Evolutionary conservation across 1,140 invertebrate genomes (phyloP).

Genomic region (Drosophila repleta): DNA sequence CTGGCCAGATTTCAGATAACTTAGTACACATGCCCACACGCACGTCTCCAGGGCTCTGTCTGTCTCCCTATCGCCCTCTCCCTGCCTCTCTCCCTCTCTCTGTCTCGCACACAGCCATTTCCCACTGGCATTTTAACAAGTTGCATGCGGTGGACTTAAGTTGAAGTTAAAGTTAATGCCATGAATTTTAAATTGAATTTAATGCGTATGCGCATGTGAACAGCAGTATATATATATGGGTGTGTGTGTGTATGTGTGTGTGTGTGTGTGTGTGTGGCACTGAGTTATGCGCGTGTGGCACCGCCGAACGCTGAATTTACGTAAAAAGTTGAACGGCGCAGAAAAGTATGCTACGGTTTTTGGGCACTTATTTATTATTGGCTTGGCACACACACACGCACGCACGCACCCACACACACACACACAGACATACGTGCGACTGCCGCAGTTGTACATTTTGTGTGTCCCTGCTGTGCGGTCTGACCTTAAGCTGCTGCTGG

Average conservation of each 20-base stretch:
- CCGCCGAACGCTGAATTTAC: conserved; percentile 66
- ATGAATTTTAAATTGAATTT: conserved; percentile 82
- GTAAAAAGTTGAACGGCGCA: conserved; percentile 74
- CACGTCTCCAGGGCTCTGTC: background rate
- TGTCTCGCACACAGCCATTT: conserved; percentile 7
- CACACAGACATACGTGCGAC: conserved; percentile 6
- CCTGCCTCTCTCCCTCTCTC: too few relatives aligned
- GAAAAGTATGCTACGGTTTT: conserved; percentile 66
- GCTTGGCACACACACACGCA: conserved; percentile 34
- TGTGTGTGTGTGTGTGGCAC: background rate
- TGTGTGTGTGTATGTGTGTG: background rate
- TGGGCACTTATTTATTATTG: conserved; percentile 80
- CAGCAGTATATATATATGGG: conserved; percentile 3
- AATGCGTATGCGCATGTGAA: conserved; percentile 68
- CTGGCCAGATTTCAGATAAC: conserved; percentile 49
- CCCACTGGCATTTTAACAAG: conserved; percentile 69
- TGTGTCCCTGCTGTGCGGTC: conserved; percentile 40
- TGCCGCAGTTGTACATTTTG: conserved; percentile 17
- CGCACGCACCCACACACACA: conserved; percentile 23
- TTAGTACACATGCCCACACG: conserved; percentile 32
- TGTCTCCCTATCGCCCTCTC: too few relatives aligned
- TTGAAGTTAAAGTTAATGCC: conserved; percentile 80
- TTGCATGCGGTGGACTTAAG: conserved; percentile 78
- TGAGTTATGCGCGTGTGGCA: conserved; percentile 4
- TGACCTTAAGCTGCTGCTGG: conserved; percentile 53